Percentiles rank a stretch among this genome's conserved stretches.
Evolutionary conservation across 2,888 invertebrate species (phyloP).

Genomic region (Heteromyza rotundicornis): DNA sequence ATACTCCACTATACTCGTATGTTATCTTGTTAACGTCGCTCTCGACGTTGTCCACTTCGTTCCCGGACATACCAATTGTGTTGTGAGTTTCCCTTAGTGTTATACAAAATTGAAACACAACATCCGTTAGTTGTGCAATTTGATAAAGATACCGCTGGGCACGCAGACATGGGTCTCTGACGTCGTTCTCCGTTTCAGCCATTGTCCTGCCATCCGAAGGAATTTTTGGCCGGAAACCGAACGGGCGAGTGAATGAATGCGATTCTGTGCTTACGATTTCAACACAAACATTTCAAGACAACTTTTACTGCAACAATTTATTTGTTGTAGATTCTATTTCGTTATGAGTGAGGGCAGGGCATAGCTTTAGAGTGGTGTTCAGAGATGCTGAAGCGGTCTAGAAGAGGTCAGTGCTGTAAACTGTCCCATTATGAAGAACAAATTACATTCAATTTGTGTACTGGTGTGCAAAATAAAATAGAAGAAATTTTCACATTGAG

Average conservation of each 20-base stretch:
- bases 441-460: conserved; percentile 39
- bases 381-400: not conserved
- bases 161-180: conserved; percentile 9
- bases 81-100: conserved; percentile 29
- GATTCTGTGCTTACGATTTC: conserved; percentile 8
- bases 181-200: not conserved
- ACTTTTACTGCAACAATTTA: conserved; percentile 22
- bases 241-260: not conserved
- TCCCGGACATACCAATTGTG: conserved; percentile 37
- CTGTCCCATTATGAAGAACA: conserved; percentile 35
- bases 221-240: conserved; percentile 1
- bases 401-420: too few relatives aligned
- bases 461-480: too few relatives aligned
- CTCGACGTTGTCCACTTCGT: conserved; percentile 30
- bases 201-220: conserved; percentile 6
- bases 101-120: conserved; percentile 36
- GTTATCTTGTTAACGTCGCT: conserved; percentile 37
- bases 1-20: not conserved
- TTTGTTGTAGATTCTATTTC: conserved; percentile 6
- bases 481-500: conserved; percentile 28
- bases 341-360: not conserved
- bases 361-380: not conserved
- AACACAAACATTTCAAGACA: not conserved
- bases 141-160: conserved; percentile 34
- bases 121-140: conserved; percentile 35